phyloP scores from a whole-genome alignment of 2,113 vertebrate genomes.

The Pluvialis apricaria region DNA sequence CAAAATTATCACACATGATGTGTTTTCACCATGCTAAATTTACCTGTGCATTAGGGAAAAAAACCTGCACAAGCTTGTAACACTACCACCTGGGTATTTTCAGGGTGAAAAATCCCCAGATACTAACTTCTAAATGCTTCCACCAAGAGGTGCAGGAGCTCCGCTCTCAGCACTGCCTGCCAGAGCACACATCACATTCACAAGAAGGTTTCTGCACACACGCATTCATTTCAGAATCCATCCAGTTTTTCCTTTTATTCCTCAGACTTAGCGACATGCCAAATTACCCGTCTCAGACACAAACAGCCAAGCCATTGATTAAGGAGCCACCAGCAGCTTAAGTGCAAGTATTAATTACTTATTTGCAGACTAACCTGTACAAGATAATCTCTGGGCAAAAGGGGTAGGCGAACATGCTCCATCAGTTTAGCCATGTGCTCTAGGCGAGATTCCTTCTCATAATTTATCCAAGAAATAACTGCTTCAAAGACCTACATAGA shows the following conservation, averaged over 20 bases:
- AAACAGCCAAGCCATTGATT: background rate
- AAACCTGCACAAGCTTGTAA: background rate
- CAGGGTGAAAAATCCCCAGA: background rate
- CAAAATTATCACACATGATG: background rate
- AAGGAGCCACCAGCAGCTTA: background rate
- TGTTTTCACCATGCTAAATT: background rate
- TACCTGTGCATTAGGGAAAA: background rate
- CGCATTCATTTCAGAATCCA: background rate
- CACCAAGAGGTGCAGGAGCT: background rate
- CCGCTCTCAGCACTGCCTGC: background rate
- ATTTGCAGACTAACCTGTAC: slow-evolving; percentile 83
- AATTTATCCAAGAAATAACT: slow-evolving; percentile 94
- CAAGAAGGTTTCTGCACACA: background rate
- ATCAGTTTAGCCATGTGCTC: slow-evolving; percentile 94
- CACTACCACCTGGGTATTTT: background rate
- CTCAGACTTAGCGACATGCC: background rate
- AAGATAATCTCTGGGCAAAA: slow-evolving; percentile 91
- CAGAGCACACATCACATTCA: background rate
- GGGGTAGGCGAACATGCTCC: slow-evolving; percentile 93
- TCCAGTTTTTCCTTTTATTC: background rate
- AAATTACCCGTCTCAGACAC: background rate
- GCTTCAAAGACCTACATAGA: slow-evolving; percentile 90
- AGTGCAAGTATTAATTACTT: background rate
- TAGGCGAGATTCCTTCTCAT: slow-evolving; percentile 87
- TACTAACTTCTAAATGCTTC: background rate